Conservation (phyloP, 2,113 vertebrate genomes). For the Pogona vitticeps region DNA sequence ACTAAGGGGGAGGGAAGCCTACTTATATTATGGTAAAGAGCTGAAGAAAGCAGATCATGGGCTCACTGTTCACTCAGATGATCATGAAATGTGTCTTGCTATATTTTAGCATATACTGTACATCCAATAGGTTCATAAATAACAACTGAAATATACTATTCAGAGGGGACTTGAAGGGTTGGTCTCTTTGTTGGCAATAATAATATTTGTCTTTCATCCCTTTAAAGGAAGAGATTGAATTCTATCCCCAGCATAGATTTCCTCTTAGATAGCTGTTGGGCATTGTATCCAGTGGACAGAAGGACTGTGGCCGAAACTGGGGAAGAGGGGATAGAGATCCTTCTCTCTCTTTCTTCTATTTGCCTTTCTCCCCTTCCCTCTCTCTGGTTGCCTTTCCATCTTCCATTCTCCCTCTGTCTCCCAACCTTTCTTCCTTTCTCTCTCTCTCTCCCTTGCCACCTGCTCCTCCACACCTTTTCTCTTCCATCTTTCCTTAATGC, state of each 20-base stretch:
- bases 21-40: slow-evolving; percentile 2
- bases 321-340: no score
- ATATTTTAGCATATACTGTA: background rate
- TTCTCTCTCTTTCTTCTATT: background rate
- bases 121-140: background rate
- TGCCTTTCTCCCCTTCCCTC: background rate
- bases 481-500: background rate
- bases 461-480: background rate
- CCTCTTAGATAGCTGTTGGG: background rate
- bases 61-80: background rate
- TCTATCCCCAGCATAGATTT: background rate
- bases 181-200: background rate
- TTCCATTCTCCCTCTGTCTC: background rate
- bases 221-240: background rate
- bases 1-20: slow-evolving; percentile 10
- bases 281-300: background rate
- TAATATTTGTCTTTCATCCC: background rate
- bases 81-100: background rate
- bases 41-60: background rate
- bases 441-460: background rate
- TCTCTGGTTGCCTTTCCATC: background rate
- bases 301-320: background rate
- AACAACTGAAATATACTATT: background rate
- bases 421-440: background rate
- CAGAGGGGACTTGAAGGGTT: background rate